These are phyloP conservation scores for Chelon auratus DNA, from an alignment of 2,797 vertebrate species.

Conservation along the genomic window DNA sequence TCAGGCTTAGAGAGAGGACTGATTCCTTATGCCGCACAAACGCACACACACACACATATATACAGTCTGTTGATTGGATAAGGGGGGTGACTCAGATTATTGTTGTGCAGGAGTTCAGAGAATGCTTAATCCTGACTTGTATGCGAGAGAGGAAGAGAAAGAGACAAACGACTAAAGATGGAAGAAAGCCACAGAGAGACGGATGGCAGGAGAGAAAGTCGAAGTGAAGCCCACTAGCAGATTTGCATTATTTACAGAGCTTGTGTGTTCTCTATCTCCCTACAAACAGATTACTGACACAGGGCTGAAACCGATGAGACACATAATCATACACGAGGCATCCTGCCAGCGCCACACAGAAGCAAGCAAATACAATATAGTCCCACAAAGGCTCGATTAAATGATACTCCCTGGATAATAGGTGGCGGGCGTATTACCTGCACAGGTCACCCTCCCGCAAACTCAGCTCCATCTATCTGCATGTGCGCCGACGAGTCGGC, in stretches of 20 bases:
- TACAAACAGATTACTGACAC: slow-evolving; percentile 81
- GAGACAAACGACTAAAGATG: slow-evolving; percentile 44
- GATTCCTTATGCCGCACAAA: slow-evolving; percentile 46
- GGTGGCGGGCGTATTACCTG: slow-evolving; percentile 62
- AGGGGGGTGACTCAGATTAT: slow-evolving; percentile 56
- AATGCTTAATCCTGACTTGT: slow-evolving; percentile 68
- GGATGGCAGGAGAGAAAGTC: slow-evolving; percentile 43
- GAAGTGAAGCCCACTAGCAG: slow-evolving; percentile 72
- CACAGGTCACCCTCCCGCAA: slow-evolving; percentile 11
- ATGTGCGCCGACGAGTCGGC: slow-evolving; percentile 44
- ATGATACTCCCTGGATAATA: slow-evolving; percentile 74
- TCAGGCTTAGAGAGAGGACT: slow-evolving; percentile 37
- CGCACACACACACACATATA: slow-evolving; percentile 7
- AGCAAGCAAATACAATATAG: slow-evolving; percentile 70
- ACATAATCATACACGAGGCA: slow-evolving; percentile 69
- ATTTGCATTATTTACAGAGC: slow-evolving; percentile 83
- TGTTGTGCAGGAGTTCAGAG: slow-evolving; percentile 64
- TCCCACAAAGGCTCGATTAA: slow-evolving; percentile 77
- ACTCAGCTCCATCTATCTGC: slow-evolving; percentile 33
- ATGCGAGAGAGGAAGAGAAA: slow-evolving; percentile 36
- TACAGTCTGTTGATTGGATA: slow-evolving; percentile 47
- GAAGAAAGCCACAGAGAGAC: slow-evolving; percentile 49
- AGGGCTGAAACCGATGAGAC: slow-evolving; percentile 76
- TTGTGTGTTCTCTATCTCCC: slow-evolving; percentile 71
- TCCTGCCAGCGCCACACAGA: slow-evolving; percentile 56